Evolutionary conservation across 2,113 vertebrate genomes (phyloP).

Genomic region (Panthera uncia): DNA sequence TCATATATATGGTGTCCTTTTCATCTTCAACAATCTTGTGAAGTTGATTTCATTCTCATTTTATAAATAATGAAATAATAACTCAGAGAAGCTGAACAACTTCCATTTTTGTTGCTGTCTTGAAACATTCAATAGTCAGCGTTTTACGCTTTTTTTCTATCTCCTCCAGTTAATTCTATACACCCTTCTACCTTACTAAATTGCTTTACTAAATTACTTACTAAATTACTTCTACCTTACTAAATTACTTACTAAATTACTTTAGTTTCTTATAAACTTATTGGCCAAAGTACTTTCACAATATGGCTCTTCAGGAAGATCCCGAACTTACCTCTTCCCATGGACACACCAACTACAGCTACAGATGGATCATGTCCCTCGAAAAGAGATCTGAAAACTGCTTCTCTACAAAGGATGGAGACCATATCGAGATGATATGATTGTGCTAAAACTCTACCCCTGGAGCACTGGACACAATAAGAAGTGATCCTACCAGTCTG

Average conservation of each 20-base stretch:
- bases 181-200: neutral
- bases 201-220: too few species aligned
- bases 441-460: neutral
- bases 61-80: neutral
- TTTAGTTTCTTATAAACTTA: neutral
- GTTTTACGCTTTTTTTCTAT: neutral
- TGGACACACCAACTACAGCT: neutral
- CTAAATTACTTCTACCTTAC: too few species aligned
- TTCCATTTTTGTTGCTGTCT: neutral
- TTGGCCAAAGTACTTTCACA: neutral
- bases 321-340: neutral
- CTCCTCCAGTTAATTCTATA: neutral
- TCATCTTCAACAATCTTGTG: neutral
- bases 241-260: neutral
- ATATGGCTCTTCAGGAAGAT: neutral
- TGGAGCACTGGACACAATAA: neutral
- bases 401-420: neutral
- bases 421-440: neutral
- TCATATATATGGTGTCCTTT: neutral
- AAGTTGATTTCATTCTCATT: slow-evolving; percentile 2
- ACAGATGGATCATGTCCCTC: neutral
- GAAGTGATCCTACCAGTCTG: neutral
- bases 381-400: neutral
- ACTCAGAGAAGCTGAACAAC: neutral
- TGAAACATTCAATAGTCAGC: neutral